Percentiles rank a stretch among this genome's conserved stretches.
These are phyloP conservation scores for Pinna nobilis DNA, from an alignment of 1,140 invertebrate species.

Conservation along the genomic window DNA sequence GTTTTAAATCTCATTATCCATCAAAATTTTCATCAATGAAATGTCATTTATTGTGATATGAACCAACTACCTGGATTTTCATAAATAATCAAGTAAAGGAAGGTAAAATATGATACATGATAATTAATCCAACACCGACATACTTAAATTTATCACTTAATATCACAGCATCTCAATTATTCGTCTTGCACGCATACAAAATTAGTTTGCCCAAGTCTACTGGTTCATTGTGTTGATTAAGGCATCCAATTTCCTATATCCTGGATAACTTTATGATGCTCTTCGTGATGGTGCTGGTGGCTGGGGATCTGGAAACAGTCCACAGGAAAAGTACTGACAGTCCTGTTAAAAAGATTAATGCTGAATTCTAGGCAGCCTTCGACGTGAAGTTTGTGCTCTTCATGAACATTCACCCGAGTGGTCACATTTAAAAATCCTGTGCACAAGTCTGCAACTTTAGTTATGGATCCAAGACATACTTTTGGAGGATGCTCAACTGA, in stretches of 20 bases:
- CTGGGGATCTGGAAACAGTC: constrained; percentile 66
- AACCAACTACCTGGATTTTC: no score
- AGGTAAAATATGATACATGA: no score
- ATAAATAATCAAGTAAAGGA: no score
- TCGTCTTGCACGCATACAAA: no score
- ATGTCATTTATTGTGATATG: no score
- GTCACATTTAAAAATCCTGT: constrained; percentile 59
- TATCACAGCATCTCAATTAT: no score
- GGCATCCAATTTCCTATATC: constrained; percentile 58
- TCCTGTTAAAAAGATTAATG: constrained; percentile 60
- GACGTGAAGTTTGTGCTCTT: constrained; percentile 59
- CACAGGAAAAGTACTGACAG: constrained; percentile 62
- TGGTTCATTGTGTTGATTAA: no score
- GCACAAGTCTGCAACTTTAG: constrained; percentile 60
- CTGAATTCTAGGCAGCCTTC: constrained; percentile 59
- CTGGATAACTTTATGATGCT: constrained; percentile 29
- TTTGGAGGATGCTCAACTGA: constrained; percentile 48
- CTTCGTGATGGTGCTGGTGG: constrained; percentile 46
- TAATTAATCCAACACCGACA: no score
- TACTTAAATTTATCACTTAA: no score
- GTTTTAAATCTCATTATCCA: no score
- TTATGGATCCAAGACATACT: constrained; percentile 56
- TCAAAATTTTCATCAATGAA: no score
- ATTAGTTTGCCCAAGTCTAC: no score
- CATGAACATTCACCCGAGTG: constrained; percentile 52